A percentile compares a stretch with the other conserved stretches of the same genome.
Evolutionary conservation across 2,888 invertebrate genomes (phyloP).

Genomic region (Coremacera marginata): DNA sequence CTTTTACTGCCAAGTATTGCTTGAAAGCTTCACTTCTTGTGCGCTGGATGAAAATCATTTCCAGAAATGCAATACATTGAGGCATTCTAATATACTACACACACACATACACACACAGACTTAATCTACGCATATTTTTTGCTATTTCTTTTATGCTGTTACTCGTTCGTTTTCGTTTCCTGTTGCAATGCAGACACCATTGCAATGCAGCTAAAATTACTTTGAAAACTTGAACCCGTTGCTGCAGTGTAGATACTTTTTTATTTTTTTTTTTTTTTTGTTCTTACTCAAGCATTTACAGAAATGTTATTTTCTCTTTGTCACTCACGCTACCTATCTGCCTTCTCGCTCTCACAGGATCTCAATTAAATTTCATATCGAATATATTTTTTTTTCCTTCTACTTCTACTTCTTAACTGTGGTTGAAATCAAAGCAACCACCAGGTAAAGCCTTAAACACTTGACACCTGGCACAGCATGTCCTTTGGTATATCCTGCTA

Average conservation of each 20-base stretch:
- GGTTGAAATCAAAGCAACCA: constrained; percentile 28
- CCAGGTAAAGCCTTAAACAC: constrained; percentile 21
- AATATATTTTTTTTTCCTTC: not conserved
- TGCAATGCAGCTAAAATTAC: constrained; percentile 10
- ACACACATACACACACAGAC: not conserved
- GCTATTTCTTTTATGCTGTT: not conserved
- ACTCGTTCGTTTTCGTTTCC: constrained; percentile 10
- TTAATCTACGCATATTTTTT: not conserved
- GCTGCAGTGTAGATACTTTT: not conserved
- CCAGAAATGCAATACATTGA: not conserved
- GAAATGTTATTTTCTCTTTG: not conserved
- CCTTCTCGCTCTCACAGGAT: not conserved
- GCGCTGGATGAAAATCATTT: not conserved
- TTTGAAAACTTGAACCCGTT: constrained; percentile 13
- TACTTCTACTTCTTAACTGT: not conserved
- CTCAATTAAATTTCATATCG: constrained; percentile 20
- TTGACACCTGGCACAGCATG: constrained; percentile 20
- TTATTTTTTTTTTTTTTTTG: not conserved
- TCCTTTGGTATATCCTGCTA: not conserved
- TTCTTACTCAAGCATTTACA: not conserved
- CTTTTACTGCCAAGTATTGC: no score
- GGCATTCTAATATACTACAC: no score
- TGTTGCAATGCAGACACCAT: not conserved
- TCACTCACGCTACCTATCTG: not conserved
- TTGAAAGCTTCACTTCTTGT: no score